A percentile compares a stretch with the other conserved stretches of the same genome.
Conservation (phyloP, 2,888 invertebrate genomes). For the Salpingus planirostris region DNA sequence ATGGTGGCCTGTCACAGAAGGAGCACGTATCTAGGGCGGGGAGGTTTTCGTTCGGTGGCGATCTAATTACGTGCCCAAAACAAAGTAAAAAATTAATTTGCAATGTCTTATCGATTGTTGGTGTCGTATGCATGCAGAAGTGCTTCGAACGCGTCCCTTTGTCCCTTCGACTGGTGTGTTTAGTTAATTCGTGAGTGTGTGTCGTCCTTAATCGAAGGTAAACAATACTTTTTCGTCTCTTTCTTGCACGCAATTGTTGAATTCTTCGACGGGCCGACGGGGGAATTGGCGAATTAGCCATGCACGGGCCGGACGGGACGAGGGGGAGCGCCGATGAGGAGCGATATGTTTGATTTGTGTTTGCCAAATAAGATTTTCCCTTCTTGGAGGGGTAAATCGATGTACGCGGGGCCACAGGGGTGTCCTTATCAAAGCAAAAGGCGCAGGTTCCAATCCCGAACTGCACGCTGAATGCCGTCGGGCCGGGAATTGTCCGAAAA, state of each 20-base stretch:
- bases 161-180: slow-evolving; percentile 10
- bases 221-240: slow-evolving; percentile 36
- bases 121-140: slow-evolving; percentile 12
- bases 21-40: slow-evolving; percentile 42
- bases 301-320: no score
- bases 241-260: slow-evolving; percentile 19
- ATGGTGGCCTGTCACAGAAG: slow-evolving; percentile 40
- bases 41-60: slow-evolving; percentile 31
- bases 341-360: no score
- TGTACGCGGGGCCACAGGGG: no score
- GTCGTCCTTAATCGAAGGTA: slow-evolving; percentile 37
- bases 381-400: slow-evolving; percentile 34
- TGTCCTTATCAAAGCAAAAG: slow-evolving; percentile 25
- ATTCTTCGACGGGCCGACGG: slow-evolving; percentile 8
- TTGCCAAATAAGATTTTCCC: no score
- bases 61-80: slow-evolving; percentile 24
- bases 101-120: slow-evolving; percentile 4
- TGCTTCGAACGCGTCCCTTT: slow-evolving; percentile 9
- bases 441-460: slow-evolving; percentile 33
- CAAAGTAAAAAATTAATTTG: slow-evolving; percentile 12
- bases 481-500: slow-evolving; percentile 16
- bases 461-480: slow-evolving; percentile 22
- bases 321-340: no score
- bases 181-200: slow-evolving; percentile 13
- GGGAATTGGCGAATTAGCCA: no score